These are phyloP conservation scores for Zaprionus africanus DNA, from an alignment of 1,140 invertebrate species.

Conservation along the genomic window DNA sequence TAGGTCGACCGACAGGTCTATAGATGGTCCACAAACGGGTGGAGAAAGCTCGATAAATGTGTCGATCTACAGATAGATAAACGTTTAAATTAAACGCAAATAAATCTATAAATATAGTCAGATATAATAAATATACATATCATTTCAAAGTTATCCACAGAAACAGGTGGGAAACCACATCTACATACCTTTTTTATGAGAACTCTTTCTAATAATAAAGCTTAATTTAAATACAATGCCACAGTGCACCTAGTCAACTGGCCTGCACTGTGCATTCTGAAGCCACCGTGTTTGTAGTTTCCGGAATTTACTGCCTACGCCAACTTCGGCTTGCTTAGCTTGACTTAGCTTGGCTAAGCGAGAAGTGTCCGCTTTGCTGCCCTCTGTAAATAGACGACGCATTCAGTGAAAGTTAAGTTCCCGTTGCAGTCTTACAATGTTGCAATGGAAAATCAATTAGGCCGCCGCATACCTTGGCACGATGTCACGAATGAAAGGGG, in stretches of 20 bases:
- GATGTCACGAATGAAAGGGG: conserved; percentile 4
- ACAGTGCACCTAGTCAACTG: neutral
- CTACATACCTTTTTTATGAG: too few relatives aligned
- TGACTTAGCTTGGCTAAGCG: neutral
- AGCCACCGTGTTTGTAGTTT: neutral
- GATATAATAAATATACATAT: too few relatives aligned
- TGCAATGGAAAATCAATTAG: conserved; percentile 47
- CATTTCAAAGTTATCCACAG: too few relatives aligned
- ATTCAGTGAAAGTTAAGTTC: conserved; percentile 45
- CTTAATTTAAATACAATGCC: neutral
- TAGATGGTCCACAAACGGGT: neutral
- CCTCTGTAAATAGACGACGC: conserved; percentile 9
- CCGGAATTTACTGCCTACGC: conserved; percentile 11
- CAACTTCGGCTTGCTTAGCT: neutral
- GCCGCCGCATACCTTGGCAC: conserved; percentile 16
- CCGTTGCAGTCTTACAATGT: neutral
- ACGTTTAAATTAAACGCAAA: too few relatives aligned
- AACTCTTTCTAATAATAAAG: neutral
- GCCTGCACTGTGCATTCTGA: neutral
- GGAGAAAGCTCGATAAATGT: neutral
- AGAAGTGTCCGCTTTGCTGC: conserved; percentile 2
- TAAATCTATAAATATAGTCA: too few relatives aligned
- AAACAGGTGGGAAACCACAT: too few relatives aligned
- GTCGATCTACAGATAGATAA: too few relatives aligned
- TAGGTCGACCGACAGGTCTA: too few relatives aligned